Base-by-base conservation (phyloP, 2,113 vertebrate species). In the Triplophysa tibetana region DNA sequence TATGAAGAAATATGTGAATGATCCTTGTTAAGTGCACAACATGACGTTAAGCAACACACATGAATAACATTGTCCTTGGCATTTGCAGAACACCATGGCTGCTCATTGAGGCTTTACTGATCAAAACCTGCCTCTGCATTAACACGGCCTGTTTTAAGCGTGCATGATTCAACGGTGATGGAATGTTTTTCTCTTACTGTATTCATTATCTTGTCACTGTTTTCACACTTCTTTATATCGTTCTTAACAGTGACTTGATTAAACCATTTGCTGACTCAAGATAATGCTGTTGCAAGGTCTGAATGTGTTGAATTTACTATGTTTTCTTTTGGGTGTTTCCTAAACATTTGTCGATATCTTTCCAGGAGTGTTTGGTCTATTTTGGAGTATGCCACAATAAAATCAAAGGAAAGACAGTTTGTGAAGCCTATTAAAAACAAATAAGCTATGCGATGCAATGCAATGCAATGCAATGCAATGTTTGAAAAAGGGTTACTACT, bases 141-240 rank as follows among this genome's bases (percentile, higher is more conserved):
- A 54, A 52, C 48, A 70, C 10, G 7, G 14, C 60, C 43, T 67
- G 56, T 86, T 75, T 70, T 70, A 84, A 58, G 17, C 48, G 19
- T 73, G 41, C 73, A 65, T 65, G 64, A 78, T 52, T 24, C 70
- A 77, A 75, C 26, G 33, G 4, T 13, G 21, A 67, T 77, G 83
- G 82, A 69, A 81, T 21, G 79, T 63, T 65, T 75, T 23, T 26
- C 10, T 41, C n/a, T 54, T 12, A 5, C 24, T 64, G 13, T 24
- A 69, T 52, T 29, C 58, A 21, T 56, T 17, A 62, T 48, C 23
- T 29, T 84, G n/a, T 41, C 5, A 52, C 11, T 56, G 26, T 38
- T 72, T 38, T 38, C 3, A 45, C 33, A 38, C 33, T 38, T 38
- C 33, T 38, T 8, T 38, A 38, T 38, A 38, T 38, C 33, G 6